phyloP scores from a whole-genome alignment of 2,888 invertebrate species.

The Tenthredo mesomela region DNA sequence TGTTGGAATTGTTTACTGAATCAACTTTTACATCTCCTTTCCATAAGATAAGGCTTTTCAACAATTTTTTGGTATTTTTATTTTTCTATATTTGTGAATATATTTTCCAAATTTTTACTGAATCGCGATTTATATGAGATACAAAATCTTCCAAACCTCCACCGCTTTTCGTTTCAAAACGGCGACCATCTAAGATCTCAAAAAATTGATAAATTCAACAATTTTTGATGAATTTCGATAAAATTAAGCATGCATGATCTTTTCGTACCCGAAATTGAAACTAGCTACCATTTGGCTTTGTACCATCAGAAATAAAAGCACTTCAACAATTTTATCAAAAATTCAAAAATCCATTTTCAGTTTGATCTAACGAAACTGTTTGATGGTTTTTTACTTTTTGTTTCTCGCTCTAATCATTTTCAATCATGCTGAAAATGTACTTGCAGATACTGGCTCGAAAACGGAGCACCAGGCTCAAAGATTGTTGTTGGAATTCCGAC shows the following conservation, averaged over 20 bases:
- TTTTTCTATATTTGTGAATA: background rate
- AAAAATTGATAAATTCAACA: background rate
- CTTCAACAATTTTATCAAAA: background rate
- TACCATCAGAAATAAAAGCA: background rate
- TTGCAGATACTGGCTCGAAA: conserved; percentile 79
- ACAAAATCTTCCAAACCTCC: background rate
- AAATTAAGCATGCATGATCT: too few species aligned
- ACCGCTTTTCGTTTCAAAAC: background rate
- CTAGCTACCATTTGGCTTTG: background rate
- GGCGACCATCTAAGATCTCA: background rate
- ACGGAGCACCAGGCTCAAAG: conserved; percentile 85
- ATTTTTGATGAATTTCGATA: background rate
- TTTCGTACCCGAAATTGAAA: too few species aligned
- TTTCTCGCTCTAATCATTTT: background rate
- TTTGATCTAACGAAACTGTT: background rate
- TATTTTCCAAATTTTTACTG: background rate
- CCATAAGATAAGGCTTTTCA: background rate
- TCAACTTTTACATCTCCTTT: background rate
- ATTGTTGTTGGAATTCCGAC: conserved; percentile 86
- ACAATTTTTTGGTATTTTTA: background rate
- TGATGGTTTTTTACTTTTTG: background rate
- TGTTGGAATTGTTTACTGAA: background rate
- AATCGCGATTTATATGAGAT: background rate
- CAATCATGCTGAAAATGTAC: background rate
- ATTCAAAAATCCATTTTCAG: background rate